Evolutionary conservation across 2,888 invertebrate genomes (phyloP).

Genomic region (Leptinotarsa haldemani): DNA sequence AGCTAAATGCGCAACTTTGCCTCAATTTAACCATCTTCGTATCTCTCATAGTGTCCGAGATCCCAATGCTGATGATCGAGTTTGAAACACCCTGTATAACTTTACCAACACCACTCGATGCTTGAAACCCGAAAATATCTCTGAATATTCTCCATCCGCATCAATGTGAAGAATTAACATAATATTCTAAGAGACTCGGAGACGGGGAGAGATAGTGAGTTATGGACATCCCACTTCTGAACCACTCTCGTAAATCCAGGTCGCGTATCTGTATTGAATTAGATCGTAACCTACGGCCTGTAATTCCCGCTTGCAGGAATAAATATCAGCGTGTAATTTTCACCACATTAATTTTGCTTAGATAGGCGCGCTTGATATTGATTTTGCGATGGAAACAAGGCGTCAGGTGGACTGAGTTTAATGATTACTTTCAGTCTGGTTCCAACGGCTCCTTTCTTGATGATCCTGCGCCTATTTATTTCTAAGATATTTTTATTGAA

Average conservation of each 20-base stretch:
- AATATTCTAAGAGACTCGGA: no score
- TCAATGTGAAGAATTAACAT: no score
- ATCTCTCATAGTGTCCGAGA: no score
- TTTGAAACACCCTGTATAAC: no score
- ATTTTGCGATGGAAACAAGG: conserved; percentile 6
- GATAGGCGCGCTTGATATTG: conserved; percentile 1
- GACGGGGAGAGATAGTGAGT: not conserved
- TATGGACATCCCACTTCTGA: not conserved
- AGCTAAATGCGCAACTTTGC: no score
- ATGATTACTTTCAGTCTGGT: not conserved
- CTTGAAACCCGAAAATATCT: no score
- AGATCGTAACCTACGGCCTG: not conserved
- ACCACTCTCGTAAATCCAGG: not conserved
- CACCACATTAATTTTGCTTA: conserved; percentile 12
- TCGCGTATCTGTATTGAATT: not conserved
- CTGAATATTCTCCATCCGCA: no score
- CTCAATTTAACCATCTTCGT: no score
- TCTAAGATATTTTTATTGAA: no score
- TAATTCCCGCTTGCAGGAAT: not conserved
- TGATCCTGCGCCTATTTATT: not conserved
- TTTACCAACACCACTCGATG: no score
- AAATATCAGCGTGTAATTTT: not conserved
- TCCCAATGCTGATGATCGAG: no score
- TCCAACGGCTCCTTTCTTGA: not conserved
- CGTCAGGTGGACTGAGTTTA: not conserved